Percentiles rank a stretch among this genome's conserved stretches.
phyloP scores from a whole-genome alignment of 2,797 vertebrate species.

The Siniperca undulata region DNA sequence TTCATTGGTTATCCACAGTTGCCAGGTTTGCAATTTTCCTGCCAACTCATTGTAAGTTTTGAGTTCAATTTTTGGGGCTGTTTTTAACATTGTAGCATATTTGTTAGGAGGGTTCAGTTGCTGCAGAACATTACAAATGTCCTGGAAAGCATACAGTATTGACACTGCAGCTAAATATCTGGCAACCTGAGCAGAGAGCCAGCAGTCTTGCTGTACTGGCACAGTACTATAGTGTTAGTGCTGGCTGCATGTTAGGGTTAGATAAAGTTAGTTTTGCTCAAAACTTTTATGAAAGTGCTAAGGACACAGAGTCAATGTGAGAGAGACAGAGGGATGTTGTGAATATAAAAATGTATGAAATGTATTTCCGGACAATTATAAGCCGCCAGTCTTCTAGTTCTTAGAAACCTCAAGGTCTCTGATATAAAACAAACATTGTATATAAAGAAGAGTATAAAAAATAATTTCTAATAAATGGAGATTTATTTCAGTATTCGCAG shows the following conservation, averaged over 20 bases:
- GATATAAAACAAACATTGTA: not conserved
- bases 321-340: not conserved
- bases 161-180: constrained; percentile 33
- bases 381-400: not conserved
- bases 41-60: constrained; percentile 8
- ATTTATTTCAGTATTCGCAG: not conserved
- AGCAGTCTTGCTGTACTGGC: not conserved
- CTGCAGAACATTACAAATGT: constrained; percentile 6
- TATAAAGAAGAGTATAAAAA: too few species aligned
- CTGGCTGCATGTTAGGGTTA: not conserved
- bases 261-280: constrained; percentile 9
- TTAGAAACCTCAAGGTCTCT: not conserved
- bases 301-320: not conserved
- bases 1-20: constrained; percentile 17
- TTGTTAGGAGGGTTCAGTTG: constrained; percentile 21
- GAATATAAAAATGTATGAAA: not conserved
- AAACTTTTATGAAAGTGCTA: not conserved
- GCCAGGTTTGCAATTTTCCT: constrained; percentile 13
- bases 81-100: not conserved
- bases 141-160: not conserved
- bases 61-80: not conserved
- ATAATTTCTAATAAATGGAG: not conserved
- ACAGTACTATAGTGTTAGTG: not conserved
- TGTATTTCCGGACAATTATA: not conserved
- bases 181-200: constrained; percentile 17